Evolutionary conservation across 2,797 vertebrate species (phyloP).

Genomic region (Myotis findleyi): DNA sequence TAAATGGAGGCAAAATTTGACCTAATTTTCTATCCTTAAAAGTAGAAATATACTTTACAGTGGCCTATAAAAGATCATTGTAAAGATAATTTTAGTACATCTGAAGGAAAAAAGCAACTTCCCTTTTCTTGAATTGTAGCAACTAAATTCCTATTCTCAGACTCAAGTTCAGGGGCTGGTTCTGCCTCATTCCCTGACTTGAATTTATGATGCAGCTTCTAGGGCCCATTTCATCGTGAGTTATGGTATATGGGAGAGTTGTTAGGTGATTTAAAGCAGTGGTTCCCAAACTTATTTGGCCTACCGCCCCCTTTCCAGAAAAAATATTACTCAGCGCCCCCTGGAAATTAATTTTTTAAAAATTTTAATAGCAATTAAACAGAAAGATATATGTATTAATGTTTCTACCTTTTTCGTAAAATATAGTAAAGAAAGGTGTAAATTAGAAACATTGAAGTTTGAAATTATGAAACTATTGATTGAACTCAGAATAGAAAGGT

Average conservation of each 20-base stretch:
- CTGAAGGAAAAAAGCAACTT: not conserved
- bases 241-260: not conserved
- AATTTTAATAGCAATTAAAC: no score
- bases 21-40: slow-evolving; percentile 18
- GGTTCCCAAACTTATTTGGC: no score
- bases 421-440: no score
- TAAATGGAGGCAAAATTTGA: not conserved
- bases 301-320: no score
- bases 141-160: not conserved
- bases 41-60: not conserved
- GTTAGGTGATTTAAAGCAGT: not conserved
- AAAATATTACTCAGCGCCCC: no score
- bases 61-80: not conserved
- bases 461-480: no score
- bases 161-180: not conserved
- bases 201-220: not conserved
- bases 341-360: no score
- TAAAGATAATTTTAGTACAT: not conserved
- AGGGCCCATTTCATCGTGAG: not conserved
- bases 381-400: no score
- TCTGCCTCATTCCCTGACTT: not conserved
- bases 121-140: not conserved
- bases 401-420: no score
- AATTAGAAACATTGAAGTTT: no score
- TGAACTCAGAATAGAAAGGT: no score